Conservation (phyloP, 2,888 invertebrate genomes). For the Morinoia aosen region DNA sequence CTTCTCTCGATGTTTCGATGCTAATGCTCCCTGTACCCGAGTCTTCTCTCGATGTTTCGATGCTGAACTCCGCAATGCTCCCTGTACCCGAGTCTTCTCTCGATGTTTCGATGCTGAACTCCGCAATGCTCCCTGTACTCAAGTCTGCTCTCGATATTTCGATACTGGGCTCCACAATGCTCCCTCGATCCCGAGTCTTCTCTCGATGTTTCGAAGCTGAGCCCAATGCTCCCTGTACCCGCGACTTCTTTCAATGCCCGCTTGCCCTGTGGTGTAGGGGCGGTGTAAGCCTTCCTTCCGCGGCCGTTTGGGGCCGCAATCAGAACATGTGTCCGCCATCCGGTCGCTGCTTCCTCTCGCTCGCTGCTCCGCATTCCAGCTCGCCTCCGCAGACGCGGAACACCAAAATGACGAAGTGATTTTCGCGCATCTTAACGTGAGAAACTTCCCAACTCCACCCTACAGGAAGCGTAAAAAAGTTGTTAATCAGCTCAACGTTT, state of each 20-base stretch:
- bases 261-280: neutral
- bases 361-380: conserved; percentile 34
- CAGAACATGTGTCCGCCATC: conserved; percentile 45
- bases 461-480: neutral
- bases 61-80: too few relatives aligned
- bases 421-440: conserved; percentile 33
- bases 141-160: too few relatives aligned
- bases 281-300: neutral
- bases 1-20: too few relatives aligned
- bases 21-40: too few relatives aligned
- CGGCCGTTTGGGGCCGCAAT: conserved; percentile 21
- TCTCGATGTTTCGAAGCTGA: neutral
- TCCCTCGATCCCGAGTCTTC: too few relatives aligned
- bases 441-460: neutral
- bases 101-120: too few relatives aligned
- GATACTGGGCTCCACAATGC: too few relatives aligned
- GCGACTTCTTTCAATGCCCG: neutral
- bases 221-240: neutral
- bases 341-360: conserved; percentile 9
- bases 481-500: neutral
- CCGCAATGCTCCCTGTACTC: too few relatives aligned
- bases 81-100: too few relatives aligned
- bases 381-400: neutral
- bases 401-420: conserved; percentile 7
- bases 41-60: too few relatives aligned